Evolutionary conservation across 2,113 vertebrate species (phyloP).

Genomic region (Jacana jacana): DNA sequence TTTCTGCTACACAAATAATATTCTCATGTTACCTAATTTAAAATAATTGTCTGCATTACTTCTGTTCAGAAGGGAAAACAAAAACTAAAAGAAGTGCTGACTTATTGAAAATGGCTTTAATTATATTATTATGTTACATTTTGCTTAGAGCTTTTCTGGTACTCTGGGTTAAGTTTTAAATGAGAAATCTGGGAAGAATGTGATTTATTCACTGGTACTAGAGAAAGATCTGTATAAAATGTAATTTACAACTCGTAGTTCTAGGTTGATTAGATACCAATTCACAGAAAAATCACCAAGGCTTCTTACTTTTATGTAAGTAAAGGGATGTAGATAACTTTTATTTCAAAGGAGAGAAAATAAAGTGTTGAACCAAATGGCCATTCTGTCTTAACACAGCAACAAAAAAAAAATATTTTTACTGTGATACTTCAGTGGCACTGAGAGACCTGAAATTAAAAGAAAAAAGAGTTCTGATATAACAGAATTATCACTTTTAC

Average conservation of each 20-base stretch:
- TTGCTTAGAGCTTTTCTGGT: constrained; percentile 50
- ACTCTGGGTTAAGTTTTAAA: constrained; percentile 35
- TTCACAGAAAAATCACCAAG: background rate
- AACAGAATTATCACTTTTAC: background rate
- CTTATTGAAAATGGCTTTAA: constrained; percentile 71
- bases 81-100: constrained; percentile 73
- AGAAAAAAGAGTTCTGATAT: background rate
- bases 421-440: background rate
- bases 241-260: constrained; percentile 3
- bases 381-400: background rate
- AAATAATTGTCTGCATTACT: constrained; percentile 75
- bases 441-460: background rate
- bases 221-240: background rate
- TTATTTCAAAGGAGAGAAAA: background rate
- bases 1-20: constrained; percentile 78
- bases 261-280: background rate
- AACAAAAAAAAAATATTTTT: background rate
- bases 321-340: background rate
- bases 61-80: constrained; percentile 70
- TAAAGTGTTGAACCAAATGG: background rate
- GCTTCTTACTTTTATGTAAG: background rate
- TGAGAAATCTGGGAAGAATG: constrained; percentile 23
- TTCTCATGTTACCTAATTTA: constrained; percentile 76
- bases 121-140: constrained; percentile 72
- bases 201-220: background rate